A percentile compares a stretch with the other conserved stretches of the same genome.
Conservation (phyloP, 1,140 invertebrate species). For the Achroia grisella region DNA sequence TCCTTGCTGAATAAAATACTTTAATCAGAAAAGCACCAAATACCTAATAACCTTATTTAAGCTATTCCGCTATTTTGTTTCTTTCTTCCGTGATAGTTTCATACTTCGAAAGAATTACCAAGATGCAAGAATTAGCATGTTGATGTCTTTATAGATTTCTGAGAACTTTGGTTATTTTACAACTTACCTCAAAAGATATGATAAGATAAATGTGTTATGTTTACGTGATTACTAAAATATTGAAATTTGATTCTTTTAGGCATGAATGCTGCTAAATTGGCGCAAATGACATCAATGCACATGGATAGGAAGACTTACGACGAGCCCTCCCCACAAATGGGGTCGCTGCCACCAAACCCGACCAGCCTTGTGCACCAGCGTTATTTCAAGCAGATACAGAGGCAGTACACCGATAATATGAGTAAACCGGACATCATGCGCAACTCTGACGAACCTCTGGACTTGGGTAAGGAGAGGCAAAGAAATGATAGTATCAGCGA, state of each 20-base stretch:
- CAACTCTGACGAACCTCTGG: constrained; percentile 59
- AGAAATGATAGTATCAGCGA: constrained; percentile 48
- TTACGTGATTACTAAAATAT: too few species aligned
- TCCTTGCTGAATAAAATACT: too few species aligned
- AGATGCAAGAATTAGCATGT: too few species aligned
- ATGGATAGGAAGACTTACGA: constrained; percentile 73
- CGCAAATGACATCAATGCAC: constrained; percentile 80
- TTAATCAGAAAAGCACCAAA: too few species aligned
- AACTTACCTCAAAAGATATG: too few species aligned
- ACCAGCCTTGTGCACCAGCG: constrained; percentile 72
- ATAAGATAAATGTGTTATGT: too few species aligned
- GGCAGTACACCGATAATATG: constrained; percentile 67
- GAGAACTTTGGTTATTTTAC: too few species aligned
- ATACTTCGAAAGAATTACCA: too few species aligned
- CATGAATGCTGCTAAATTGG: constrained; percentile 80
- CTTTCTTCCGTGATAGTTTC: not conserved
- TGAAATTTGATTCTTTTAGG: constrained; percentile 41
- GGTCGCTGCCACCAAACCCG: constrained; percentile 60
- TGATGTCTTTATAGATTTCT: too few species aligned
- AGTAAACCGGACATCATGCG: constrained; percentile 60
- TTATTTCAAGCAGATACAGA: constrained; percentile 77
- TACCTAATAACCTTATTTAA: too few species aligned
- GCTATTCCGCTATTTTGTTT: not conserved
- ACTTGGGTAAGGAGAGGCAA: constrained; percentile 65
- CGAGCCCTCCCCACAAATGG: constrained; percentile 65